These are phyloP conservation scores for Diploptera punctata DNA, from an alignment of 2,888 invertebrate genomes.

Conservation along the genomic window DNA sequence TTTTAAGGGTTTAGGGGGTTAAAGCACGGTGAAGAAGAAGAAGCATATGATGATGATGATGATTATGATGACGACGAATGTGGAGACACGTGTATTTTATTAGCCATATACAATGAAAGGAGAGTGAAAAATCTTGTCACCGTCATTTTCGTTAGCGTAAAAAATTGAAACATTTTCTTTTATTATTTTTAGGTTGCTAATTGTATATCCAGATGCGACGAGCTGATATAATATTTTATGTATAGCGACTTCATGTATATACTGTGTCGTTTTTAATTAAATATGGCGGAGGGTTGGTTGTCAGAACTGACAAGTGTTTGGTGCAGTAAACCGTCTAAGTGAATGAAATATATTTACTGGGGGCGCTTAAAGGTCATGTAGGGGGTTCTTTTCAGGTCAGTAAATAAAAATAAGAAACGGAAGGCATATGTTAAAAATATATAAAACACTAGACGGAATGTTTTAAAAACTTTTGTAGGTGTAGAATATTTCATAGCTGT, in stretches of 20 bases:
- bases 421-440: too few species aligned
- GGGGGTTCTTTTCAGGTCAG: neutral
- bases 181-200: conserved; percentile 3
- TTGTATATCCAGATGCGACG: conserved; percentile 7
- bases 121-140: too few species aligned
- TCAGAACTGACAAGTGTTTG: neutral
- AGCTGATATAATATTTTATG: conserved; percentile 12
- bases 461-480: too few species aligned
- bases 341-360: neutral
- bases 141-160: neutral
- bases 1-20: too few species aligned
- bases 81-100: too few species aligned
- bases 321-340: conserved; percentile 6
- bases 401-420: neutral
- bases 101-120: too few species aligned
- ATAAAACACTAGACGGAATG: too few species aligned
- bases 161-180: conserved; percentile 7
- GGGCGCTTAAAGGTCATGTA: neutral
- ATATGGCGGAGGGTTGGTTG: conserved; percentile 7
- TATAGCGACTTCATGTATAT: conserved; percentile 1
- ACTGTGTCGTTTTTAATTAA: conserved; percentile 14
- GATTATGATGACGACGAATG: too few species aligned
- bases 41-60: too few species aligned
- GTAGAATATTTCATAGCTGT: too few species aligned
- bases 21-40: too few species aligned